Evolutionary conservation across 1,140 invertebrate genomes (phyloP).

Genomic region (Episyrphus balteatus): DNA sequence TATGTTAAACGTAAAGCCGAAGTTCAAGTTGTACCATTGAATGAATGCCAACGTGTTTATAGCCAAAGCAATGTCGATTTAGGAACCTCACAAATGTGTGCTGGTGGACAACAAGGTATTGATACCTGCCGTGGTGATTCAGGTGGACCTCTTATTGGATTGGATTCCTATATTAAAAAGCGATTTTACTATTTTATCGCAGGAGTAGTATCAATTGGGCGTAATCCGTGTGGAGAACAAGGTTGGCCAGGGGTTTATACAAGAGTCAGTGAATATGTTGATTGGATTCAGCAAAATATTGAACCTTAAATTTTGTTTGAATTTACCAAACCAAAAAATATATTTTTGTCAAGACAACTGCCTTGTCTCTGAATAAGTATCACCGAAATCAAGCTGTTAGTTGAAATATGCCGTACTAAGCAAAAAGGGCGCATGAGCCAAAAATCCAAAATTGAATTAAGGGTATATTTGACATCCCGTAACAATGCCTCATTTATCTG

Average conservation of each 20-base stretch:
- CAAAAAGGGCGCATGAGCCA: too few relatives aligned
- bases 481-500: too few relatives aligned
- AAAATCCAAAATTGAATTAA: too few relatives aligned
- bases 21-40: constrained; percentile 20
- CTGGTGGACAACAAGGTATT: constrained; percentile 49
- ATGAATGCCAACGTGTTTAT: constrained; percentile 27
- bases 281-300: too few relatives aligned
- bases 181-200: constrained; percentile 37
- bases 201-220: too few relatives aligned
- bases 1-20: constrained; percentile 44
- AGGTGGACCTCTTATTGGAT: constrained; percentile 40
- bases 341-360: too few relatives aligned
- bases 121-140: constrained; percentile 47
- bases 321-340: neutral
- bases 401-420: too few relatives aligned
- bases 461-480: too few relatives aligned
- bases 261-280: constrained; percentile 38
- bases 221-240: too few relatives aligned
- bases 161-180: constrained; percentile 26
- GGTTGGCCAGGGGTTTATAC: constrained; percentile 52
- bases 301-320: too few relatives aligned
- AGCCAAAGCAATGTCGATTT: constrained; percentile 18
- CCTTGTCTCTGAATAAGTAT: too few relatives aligned
- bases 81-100: constrained; percentile 45
- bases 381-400: too few relatives aligned